phyloP scores from a whole-genome alignment of 2,888 invertebrate species.

The Seladonia tumulorum region DNA sequence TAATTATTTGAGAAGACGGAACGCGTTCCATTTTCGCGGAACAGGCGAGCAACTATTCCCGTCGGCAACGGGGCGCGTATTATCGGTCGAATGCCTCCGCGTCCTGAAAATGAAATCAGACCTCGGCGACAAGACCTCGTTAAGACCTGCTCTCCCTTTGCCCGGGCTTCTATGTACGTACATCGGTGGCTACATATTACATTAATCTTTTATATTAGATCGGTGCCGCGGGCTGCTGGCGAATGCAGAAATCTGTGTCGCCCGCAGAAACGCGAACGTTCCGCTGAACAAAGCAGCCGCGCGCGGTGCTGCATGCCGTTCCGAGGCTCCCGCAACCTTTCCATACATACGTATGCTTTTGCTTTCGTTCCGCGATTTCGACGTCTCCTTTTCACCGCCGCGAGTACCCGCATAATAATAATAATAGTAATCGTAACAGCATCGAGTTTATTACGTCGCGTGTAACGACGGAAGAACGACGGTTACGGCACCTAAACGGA shows the following conservation, averaged over 20 bases:
- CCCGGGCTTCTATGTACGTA: slow-evolving; percentile 11
- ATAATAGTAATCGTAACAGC: background rate
- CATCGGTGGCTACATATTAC: slow-evolving; percentile 35
- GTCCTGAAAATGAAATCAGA: slow-evolving; percentile 68
- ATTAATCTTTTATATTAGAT: slow-evolving; percentile 54
- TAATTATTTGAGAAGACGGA: background rate
- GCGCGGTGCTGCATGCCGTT: background rate
- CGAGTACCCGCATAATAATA: background rate
- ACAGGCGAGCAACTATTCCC: slow-evolving; percentile 19
- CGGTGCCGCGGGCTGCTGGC: slow-evolving; percentile 22
- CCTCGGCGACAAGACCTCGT: slow-evolving; percentile 68
- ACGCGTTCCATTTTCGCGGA: slow-evolving; percentile 13
- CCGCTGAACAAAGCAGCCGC: slow-evolving; percentile 13
- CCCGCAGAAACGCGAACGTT: slow-evolving; percentile 1
- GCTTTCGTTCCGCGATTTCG: background rate
- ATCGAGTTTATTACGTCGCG: slow-evolving; percentile 2
- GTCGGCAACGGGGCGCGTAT: slow-evolving; percentile 29
- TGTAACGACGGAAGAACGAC: background rate
- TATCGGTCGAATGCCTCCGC: slow-evolving; percentile 56
- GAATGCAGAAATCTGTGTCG: slow-evolving; percentile 27
- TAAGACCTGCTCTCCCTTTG: slow-evolving; percentile 49
- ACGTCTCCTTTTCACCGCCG: background rate
- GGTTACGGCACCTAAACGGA: background rate
- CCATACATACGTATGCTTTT: background rate
- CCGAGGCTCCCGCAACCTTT: slow-evolving; percentile 10